Evolutionary conservation across 2,113 vertebrate genomes (phyloP).

Genomic region (Perccottus glenii): DNA sequence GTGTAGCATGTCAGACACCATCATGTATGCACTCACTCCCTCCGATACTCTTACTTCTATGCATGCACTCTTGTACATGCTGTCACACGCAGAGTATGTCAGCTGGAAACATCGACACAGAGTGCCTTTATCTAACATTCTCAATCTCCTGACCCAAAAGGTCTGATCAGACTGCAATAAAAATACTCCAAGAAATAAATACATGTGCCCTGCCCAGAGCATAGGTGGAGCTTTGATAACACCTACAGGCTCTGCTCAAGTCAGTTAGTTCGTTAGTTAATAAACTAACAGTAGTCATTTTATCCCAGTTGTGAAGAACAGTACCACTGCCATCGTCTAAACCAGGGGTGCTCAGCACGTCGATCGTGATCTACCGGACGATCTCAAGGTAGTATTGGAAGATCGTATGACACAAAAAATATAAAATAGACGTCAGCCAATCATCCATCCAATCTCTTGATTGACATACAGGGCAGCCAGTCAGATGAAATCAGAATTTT

Average conservation of each 20-base stretch:
- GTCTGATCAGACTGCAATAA: neutral
- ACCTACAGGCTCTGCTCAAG: neutral
- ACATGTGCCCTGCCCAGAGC: neutral
- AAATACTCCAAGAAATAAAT: neutral
- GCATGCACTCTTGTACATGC: constrained; percentile 51
- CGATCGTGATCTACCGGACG: too few species aligned
- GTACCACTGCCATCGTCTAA: neutral
- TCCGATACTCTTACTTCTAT: constrained; percentile 26
- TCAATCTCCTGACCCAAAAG: too few species aligned
- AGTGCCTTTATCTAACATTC: constrained; percentile 17
- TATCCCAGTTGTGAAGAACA: neutral
- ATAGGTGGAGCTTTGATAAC: neutral
- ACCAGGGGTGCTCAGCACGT: too few species aligned
- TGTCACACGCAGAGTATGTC: constrained; percentile 60
- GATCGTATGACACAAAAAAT: too few species aligned
- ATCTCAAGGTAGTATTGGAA: too few species aligned
- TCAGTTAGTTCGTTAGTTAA: too few species aligned
- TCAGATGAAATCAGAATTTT: too few species aligned
- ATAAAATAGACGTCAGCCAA: too few species aligned
- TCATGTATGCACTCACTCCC: neutral
- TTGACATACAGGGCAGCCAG: too few species aligned
- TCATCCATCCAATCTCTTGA: too few species aligned
- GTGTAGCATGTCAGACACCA: neutral
- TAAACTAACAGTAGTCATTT: neutral
- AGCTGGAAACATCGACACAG: constrained; percentile 29